Percentiles rank a stretch among this genome's conserved stretches.
phyloP scores from a whole-genome alignment of 1,140 invertebrate genomes.

The Heliothis virescens region DNA sequence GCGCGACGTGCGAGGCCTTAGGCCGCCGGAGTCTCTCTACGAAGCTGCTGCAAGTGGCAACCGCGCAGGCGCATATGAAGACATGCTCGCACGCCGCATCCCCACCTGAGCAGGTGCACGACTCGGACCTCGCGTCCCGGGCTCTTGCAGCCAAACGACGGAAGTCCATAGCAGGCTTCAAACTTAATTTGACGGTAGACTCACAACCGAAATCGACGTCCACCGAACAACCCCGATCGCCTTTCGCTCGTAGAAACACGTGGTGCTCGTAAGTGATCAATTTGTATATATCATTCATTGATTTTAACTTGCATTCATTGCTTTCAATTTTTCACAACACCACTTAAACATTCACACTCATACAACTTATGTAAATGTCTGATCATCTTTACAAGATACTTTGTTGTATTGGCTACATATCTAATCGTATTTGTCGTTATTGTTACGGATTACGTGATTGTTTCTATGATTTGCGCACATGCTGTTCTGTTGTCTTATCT shows the following conservation, averaged over 20 bases:
- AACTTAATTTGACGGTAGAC: constrained; percentile 73
- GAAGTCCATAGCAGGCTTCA: constrained; percentile 81
- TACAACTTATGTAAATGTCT: background rate
- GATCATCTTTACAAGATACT: constrained; percentile 47
- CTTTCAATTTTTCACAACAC: constrained; percentile 8
- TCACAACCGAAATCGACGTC: constrained; percentile 63
- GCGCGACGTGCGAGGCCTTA: constrained; percentile 81
- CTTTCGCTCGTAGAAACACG: constrained; percentile 80
- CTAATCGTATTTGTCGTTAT: constrained; percentile 62
- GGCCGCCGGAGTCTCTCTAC: constrained; percentile 78
- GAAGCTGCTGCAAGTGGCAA: constrained; percentile 82
- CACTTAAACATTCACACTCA: constrained; percentile 6
- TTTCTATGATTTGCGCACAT: constrained; percentile 56
- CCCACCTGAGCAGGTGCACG: constrained; percentile 67
- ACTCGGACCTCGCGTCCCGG: constrained; percentile 75
- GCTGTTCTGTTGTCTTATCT: constrained; percentile 38
- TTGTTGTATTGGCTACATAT: constrained; percentile 57
- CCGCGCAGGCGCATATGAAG: constrained; percentile 81
- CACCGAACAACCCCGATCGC: constrained; percentile 66
- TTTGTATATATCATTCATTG: constrained; percentile 28
- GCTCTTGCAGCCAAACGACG: constrained; percentile 81
- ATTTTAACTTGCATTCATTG: constrained; percentile 4
- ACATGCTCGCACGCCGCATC: constrained; percentile 72
- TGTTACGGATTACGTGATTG: constrained; percentile 61
- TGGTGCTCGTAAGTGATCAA: constrained; percentile 85